phyloP scores from a whole-genome alignment of 2,113 vertebrate genomes.

The Ardeotis arabs region DNA sequence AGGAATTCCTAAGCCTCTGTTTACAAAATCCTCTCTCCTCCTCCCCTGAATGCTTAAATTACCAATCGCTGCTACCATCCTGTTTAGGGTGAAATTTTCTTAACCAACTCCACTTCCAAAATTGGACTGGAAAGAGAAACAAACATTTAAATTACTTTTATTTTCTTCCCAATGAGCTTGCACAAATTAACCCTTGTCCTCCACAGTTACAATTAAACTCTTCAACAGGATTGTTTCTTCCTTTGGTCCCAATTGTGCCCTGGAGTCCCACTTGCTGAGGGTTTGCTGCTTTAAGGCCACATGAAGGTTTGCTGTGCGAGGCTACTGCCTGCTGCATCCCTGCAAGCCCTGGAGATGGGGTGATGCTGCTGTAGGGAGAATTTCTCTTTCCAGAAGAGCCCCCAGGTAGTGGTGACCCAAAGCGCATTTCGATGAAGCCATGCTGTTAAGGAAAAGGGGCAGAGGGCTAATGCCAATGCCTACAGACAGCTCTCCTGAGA shows the following conservation, averaged over 20 bases:
- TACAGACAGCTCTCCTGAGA: not conserved
- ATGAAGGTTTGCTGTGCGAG: not conserved
- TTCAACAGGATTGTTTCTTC: constrained; percentile 35
- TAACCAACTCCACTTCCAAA: constrained; percentile 39
- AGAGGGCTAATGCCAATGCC: not conserved
- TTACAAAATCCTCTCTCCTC: constrained; percentile 72
- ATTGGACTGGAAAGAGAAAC: not conserved
- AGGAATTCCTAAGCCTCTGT: constrained; percentile 77
- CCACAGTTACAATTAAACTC: constrained; percentile 56
- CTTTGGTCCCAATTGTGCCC: not conserved
- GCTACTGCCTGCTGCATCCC: not conserved
- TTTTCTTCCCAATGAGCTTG: constrained; percentile 42
- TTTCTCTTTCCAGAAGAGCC: not conserved
- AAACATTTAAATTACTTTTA: constrained; percentile 66
- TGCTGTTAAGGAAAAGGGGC: not conserved
- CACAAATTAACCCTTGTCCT: constrained; percentile 64
- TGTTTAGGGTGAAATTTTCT: constrained; percentile 35
- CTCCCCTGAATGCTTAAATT: constrained; percentile 33
- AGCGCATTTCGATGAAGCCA: not conserved
- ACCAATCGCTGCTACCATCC: constrained; percentile 28
- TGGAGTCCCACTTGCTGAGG: not conserved
- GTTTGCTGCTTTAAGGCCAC: not conserved
- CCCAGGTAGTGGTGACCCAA: not conserved
- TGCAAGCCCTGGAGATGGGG: not conserved
- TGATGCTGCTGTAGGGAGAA: not conserved